Conservation (phyloP, 2,797 vertebrate species). For the Enteromius anoplus region DNA sequence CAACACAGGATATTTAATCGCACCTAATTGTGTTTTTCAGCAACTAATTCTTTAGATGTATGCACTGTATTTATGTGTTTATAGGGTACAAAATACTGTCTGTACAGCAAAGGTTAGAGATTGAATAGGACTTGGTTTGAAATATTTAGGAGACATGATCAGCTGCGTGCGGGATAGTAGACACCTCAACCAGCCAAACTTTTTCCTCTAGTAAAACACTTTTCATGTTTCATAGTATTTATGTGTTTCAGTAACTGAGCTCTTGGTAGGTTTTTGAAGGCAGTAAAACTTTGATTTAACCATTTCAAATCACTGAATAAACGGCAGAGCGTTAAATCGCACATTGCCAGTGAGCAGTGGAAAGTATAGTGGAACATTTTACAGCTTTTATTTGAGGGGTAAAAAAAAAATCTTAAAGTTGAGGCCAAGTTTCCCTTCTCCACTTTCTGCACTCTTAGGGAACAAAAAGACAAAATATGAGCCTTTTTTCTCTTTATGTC, state of each 20-base stretch:
- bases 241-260: slow-evolving; percentile 28
- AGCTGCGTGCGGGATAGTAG: neutral
- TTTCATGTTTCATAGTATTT: slow-evolving; percentile 6
- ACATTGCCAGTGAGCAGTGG: slow-evolving; percentile 30
- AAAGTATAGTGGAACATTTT: slow-evolving; percentile 56
- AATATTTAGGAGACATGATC: slow-evolving; percentile 6
- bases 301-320: slow-evolving; percentile 26
- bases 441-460: slow-evolving; percentile 59
- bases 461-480: slow-evolving; percentile 71
- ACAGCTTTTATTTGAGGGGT: slow-evolving; percentile 59
- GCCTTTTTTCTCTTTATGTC: slow-evolving; percentile 60
- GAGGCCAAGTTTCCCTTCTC: slow-evolving; percentile 72
- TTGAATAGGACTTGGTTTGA: neutral
- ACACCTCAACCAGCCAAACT: slow-evolving; percentile 1
- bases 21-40: neutral
- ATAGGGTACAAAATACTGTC: neutral
- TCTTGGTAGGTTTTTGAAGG: slow-evolving; percentile 12
- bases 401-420: slow-evolving; percentile 20
- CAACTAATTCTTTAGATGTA: neutral
- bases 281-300: slow-evolving; percentile 43
- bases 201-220: slow-evolving; percentile 18
- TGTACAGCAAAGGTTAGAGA: neutral
- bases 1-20: neutral
- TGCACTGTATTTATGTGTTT: neutral
- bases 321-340: slow-evolving; percentile 10